Base-by-base conservation (phyloP, 1,140 invertebrate genomes). In the Bombus balteatus region DNA sequence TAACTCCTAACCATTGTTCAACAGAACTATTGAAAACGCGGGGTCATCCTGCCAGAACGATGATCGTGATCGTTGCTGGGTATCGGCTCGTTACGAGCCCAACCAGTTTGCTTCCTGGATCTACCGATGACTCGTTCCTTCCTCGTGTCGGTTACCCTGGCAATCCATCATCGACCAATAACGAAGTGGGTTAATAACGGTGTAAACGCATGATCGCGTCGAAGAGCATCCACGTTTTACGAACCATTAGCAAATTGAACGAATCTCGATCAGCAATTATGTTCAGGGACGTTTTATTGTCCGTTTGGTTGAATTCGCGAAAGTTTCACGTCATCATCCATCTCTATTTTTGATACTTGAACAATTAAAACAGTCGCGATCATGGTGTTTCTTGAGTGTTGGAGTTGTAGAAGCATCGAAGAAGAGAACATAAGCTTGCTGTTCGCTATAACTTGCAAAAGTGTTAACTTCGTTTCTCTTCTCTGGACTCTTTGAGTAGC, bases 181-280 rank as follows among this genome's bases (percentile, higher is more conserved):
- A 87, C 88, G 78, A 90, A 89, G 81, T 89, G 77, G 88, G 89
- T 89, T 89, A 90, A 87, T 87, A 90, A 89, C 72, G 85, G 74
- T 39, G 68, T 84, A 77, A 84, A 18, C 65, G 79, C 66, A 79
- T 37, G 72, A 62, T 82, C 79, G 88, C 79, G 88, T 89, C 15
- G 9, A 62, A 4, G 43, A 43, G 81, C 79, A n/a, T 77, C 75
- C 68, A 70, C 15, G 62, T 75, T 59, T 22, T 72, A 73, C 81
- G 62, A 39, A 66, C 88, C 86, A 90, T 89, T 90, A 90, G 86
- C 88, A 83, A 89, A 90, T 90, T 89, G 85, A 84, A 81, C 70
- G 73, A 47, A n/a, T 37, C 75, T 41, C 65, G 28, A 68, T 79
- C 62, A 53, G 78, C 88, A 76, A 90, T 85, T 80, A 85, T 32